These are phyloP conservation scores for Platyura marginata DNA, from an alignment of 1,140 invertebrate genomes.

Conservation along the genomic window DNA sequence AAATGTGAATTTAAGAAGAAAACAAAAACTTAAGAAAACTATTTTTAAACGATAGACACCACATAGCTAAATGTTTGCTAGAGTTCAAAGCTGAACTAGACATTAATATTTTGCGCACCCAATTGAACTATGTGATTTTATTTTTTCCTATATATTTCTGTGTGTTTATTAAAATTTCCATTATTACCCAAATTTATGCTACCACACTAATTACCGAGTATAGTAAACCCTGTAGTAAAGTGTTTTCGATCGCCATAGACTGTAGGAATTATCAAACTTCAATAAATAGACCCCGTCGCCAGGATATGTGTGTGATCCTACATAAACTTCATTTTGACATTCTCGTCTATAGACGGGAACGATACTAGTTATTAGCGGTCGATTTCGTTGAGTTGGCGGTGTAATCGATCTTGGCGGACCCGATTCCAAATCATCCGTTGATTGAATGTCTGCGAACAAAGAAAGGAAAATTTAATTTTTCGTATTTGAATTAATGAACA, in stretches of 20 bases:
- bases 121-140: too few species aligned
- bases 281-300: slow-evolving; percentile 93
- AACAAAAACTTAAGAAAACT: too few species aligned
- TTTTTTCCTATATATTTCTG: too few species aligned
- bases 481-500: not conserved
- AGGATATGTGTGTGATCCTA: slow-evolving; percentile 91
- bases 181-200: too few species aligned
- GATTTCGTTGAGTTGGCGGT: slow-evolving; percentile 11
- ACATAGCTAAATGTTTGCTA: too few species aligned
- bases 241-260: slow-evolving; percentile 96
- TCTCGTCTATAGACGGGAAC: slow-evolving; percentile 90
- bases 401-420: slow-evolving; percentile 19
- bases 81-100: too few species aligned
- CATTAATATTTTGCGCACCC: too few species aligned
- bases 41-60: too few species aligned
- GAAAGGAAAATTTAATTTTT: slow-evolving; percentile 3
- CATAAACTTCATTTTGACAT: slow-evolving; percentile 91
- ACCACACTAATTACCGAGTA: slow-evolving; percentile 48
- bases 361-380: slow-evolving; percentile 53
- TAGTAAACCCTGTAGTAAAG: slow-evolving; percentile 98
- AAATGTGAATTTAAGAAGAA: too few species aligned
- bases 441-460: slow-evolving; percentile 5
- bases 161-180: too few species aligned
- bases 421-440: slow-evolving; percentile 25
- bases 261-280: slow-evolving; percentile 99